Evolutionary conservation across 2,113 vertebrate species (phyloP).

Genomic region (Anthoscopus minutus): DNA sequence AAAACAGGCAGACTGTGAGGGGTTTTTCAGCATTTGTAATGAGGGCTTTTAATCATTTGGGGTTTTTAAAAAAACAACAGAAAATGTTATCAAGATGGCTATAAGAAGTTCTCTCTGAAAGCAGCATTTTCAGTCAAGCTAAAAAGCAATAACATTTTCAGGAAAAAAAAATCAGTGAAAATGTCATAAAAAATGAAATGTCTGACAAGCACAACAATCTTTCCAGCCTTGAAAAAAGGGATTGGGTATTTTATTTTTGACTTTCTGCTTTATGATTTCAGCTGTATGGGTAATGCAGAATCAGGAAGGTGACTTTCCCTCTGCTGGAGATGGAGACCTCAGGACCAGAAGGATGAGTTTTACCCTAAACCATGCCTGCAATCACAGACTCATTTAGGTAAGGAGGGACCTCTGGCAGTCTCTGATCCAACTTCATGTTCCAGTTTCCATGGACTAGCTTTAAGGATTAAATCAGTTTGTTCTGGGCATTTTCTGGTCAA

Average conservation of each 20-base stretch:
- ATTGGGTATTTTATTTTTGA: conserved; percentile 1
- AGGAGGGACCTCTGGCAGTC: neutral
- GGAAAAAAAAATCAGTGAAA: neutral
- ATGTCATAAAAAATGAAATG: conserved; percentile 45
- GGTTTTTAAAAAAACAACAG: neutral
- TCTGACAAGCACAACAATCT: conserved; percentile 55
- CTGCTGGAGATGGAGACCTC: neutral
- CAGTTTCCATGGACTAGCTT: neutral
- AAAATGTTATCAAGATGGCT: neutral
- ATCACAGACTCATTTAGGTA: neutral
- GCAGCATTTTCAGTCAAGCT: conserved; percentile 21
- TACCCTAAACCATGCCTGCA: neutral
- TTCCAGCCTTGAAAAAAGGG: conserved; percentile 7
- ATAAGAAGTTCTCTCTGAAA: conserved; percentile 18
- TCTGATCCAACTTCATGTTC: neutral
- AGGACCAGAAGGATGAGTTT: neutral
- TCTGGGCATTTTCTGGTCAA: neutral
- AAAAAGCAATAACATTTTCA: conserved; percentile 45
- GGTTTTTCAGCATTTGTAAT: conserved; percentile 9
- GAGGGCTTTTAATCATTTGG: neutral
- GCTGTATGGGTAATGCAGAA: conserved; percentile 8
- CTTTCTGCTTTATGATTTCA: conserved; percentile 10
- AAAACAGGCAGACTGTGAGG: neutral
- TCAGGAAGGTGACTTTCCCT: neutral
- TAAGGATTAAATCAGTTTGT: neutral